Percentiles rank a stretch among this genome's conserved stretches.
Evolutionary conservation across 2,797 vertebrate genomes (phyloP).

Genomic region (Balearica regulorum): DNA sequence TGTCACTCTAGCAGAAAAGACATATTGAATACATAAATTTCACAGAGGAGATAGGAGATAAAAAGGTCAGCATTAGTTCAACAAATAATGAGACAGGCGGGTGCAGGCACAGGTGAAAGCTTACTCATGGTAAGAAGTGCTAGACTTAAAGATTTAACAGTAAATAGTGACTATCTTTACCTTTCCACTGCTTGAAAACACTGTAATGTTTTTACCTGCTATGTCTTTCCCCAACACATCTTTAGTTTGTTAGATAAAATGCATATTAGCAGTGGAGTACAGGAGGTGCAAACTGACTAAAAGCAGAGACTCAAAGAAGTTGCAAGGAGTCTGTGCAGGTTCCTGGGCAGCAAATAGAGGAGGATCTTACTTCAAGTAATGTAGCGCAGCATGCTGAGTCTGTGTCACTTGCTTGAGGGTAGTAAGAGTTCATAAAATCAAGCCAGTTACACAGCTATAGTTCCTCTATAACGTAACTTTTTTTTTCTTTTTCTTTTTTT

Average conservation of each 20-base stretch:
- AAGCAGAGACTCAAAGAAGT: not conserved
- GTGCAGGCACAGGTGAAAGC: not conserved
- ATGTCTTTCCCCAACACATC: not conserved
- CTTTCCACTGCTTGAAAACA: not conserved
- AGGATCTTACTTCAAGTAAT: not conserved
- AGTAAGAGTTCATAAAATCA: conserved; percentile 13
- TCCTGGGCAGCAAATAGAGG: not conserved
- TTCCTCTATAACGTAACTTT: not conserved
- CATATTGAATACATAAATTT: not conserved
- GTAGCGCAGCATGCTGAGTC: not conserved
- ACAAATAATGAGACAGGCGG: not conserved
- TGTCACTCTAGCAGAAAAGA: not conserved
- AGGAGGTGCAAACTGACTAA: not conserved
- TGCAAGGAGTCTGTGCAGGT: not conserved
- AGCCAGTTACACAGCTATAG: not conserved
- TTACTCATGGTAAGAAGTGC: not conserved
- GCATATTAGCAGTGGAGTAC: not conserved
- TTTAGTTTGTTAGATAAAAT: not conserved
- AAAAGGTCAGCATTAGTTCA: not conserved
- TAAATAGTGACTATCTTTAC: not conserved
- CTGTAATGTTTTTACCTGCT: not conserved
- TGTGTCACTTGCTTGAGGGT: not conserved
- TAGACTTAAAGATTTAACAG: not conserved
- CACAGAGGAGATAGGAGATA: not conserved
- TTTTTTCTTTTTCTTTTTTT: too few relatives aligned